A percentile compares a stretch with the other conserved stretches of the same genome.
These are phyloP conservation scores for Harpagifer antarcticus DNA, from an alignment of 2,797 vertebrate species.

Conservation along the genomic window DNA sequence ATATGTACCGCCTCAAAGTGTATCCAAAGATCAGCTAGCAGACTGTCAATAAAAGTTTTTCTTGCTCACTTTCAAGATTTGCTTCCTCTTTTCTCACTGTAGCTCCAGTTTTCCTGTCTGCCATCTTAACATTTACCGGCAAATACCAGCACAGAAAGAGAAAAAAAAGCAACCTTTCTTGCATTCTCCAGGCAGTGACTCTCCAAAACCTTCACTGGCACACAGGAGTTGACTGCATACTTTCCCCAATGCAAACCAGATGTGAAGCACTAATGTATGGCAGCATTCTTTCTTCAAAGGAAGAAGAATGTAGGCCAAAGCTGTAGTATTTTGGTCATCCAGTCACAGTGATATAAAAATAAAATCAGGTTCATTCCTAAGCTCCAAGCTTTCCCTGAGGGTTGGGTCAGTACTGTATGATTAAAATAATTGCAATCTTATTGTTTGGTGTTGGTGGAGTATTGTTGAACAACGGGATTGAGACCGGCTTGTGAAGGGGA, in stretches of 20 bases:
- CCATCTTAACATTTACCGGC: slow-evolving; percentile 76
- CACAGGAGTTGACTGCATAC: slow-evolving; percentile 85
- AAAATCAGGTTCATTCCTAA: slow-evolving; percentile 68
- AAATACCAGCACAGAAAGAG: slow-evolving; percentile 73
- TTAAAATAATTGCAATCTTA: slow-evolving; percentile 77
- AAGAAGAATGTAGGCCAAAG: slow-evolving; percentile 82
- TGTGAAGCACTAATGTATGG: slow-evolving; percentile 88
- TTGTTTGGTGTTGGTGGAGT: slow-evolving; percentile 72
- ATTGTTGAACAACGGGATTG: slow-evolving; percentile 54
- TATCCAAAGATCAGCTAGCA: slow-evolving; percentile 41
- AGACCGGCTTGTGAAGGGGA: slow-evolving; percentile 38
- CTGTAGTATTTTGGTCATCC: slow-evolving; percentile 73
- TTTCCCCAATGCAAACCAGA: slow-evolving; percentile 89
- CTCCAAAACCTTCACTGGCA: slow-evolving; percentile 84
- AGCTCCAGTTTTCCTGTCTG: slow-evolving; percentile 51
- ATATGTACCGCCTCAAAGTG: slow-evolving; percentile 47
- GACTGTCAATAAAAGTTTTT: slow-evolving; percentile 29
- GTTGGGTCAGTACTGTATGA: slow-evolving; percentile 69
- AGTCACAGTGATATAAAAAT: slow-evolving; percentile 74
- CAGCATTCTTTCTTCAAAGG: slow-evolving; percentile 77
- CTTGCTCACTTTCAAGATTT: slow-evolving; percentile 46
- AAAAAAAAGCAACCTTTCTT: slow-evolving; percentile 64
- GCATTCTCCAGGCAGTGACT: slow-evolving; percentile 79
- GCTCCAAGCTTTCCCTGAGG: slow-evolving; percentile 60
- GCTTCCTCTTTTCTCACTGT: slow-evolving; percentile 59